phyloP scores from a whole-genome alignment of 1,140 invertebrate species.

The Vanessa atalanta region DNA sequence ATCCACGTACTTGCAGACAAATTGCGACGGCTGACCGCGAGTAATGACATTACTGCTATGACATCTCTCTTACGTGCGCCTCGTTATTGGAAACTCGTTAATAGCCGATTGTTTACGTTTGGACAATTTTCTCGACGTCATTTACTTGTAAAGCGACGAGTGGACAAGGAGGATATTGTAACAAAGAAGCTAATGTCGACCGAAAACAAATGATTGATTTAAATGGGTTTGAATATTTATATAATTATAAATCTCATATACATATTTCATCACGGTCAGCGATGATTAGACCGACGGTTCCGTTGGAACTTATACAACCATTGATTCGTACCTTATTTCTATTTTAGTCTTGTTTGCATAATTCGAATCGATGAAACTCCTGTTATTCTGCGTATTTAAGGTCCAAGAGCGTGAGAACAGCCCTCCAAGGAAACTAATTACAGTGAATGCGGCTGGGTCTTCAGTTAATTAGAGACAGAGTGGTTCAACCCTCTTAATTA shows the following conservation, averaged over 20 bases:
- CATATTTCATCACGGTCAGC: too few species aligned
- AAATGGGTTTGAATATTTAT: too few species aligned
- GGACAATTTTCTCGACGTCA: background rate
- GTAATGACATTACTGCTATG: slow-evolving; percentile 50
- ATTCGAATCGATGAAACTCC: slow-evolving; percentile 64
- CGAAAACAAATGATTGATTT: background rate
- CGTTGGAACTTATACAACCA: background rate
- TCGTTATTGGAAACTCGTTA: slow-evolving; percentile 18
- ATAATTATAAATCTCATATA: too few species aligned
- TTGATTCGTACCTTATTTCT: background rate
- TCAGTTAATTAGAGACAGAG: slow-evolving; percentile 78
- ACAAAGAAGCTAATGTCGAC: background rate
- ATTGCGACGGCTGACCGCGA: slow-evolving; percentile 61
- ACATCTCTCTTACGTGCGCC: slow-evolving; percentile 50
- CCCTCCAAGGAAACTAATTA: slow-evolving; percentile 77
- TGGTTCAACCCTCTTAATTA: slow-evolving; percentile 79
- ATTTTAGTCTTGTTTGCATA: slow-evolving; percentile 57
- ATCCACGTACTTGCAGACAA: slow-evolving; percentile 66
- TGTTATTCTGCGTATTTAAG: slow-evolving; percentile 60
- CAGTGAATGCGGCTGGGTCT: slow-evolving; percentile 73
- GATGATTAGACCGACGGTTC: too few species aligned
- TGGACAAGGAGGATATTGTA: background rate
- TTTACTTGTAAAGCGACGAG: background rate
- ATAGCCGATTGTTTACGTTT: slow-evolving; percentile 9
- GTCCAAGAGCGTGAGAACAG: slow-evolving; percentile 73